These are phyloP conservation scores for Aphaenogaster ashmeadi DNA, from an alignment of 1,140 invertebrate genomes.

Conservation along the genomic window DNA sequence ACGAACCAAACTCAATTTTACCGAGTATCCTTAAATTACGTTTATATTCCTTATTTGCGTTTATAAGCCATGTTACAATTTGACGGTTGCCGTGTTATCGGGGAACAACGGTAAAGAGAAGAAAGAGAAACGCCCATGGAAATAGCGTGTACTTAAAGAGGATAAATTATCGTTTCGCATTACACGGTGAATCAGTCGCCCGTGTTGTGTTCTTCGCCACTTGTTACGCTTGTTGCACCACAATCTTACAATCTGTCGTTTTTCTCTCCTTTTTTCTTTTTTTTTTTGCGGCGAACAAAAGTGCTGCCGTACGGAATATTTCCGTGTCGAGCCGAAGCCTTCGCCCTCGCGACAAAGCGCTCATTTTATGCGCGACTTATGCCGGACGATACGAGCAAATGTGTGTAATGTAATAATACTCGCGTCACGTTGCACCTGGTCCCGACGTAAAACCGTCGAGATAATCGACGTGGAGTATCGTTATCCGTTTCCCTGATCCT, in stretches of 20 bases:
- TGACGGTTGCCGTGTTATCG: not conserved
- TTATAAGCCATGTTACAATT: slow-evolving; percentile 21
- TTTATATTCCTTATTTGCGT: slow-evolving; percentile 10
- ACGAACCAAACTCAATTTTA: not conserved
- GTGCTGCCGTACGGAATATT: slow-evolving; percentile 11
- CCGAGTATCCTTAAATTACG: not conserved
- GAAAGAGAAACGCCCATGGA: slow-evolving; percentile 14
- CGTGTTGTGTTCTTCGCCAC: slow-evolving; percentile 35
- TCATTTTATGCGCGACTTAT: slow-evolving; percentile 49
- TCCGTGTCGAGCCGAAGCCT: slow-evolving; percentile 19
- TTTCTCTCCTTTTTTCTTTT: not conserved
- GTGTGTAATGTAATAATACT: slow-evolving; percentile 48
- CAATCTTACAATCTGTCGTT: slow-evolving; percentile 54
- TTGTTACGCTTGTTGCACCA: slow-evolving; percentile 37
- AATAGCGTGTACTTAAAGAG: slow-evolving; percentile 26
- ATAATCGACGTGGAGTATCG: slow-evolving; percentile 48
- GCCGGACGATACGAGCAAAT: slow-evolving; percentile 47
- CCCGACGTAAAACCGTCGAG: slow-evolving; percentile 67
- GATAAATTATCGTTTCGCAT: slow-evolving; percentile 39
- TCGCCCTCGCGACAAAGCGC: slow-evolving; percentile 46
- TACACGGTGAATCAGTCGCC: slow-evolving; percentile 16
- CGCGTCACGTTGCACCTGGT: slow-evolving; percentile 54
- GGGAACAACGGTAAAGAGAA: not conserved
- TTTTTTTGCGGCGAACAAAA: slow-evolving; percentile 2
- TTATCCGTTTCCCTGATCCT: slow-evolving; percentile 55